Percentiles rank a stretch among this genome's conserved stretches.
phyloP scores from a whole-genome alignment of 23 tunicate genomes.

The Trididemnum nubilum region DNA sequence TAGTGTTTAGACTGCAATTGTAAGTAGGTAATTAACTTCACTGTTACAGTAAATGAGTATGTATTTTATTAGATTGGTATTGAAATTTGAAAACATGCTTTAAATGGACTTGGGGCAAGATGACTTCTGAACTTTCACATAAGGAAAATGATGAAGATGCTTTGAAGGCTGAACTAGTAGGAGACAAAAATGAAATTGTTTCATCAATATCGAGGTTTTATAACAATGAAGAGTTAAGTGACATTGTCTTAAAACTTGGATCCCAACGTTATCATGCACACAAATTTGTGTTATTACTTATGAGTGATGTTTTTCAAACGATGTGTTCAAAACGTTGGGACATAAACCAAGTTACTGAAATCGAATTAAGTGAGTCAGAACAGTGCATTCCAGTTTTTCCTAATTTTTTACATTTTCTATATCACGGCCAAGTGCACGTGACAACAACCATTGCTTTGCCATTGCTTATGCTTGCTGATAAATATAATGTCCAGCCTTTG shows the following conservation, averaged over 20 bases:
- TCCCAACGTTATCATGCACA: conserved; percentile 64
- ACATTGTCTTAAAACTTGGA: conserved; percentile 66
- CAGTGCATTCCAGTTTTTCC: conserved; percentile 89
- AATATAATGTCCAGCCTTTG: conserved; percentile 85
- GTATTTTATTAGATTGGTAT: too few relatives aligned
- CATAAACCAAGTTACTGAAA: conserved; percentile 40
- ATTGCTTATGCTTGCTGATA: conserved; percentile 88
- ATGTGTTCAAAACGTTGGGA: conserved; percentile 95
- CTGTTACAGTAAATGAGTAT: too few relatives aligned
- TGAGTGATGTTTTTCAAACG: conserved; percentile 93
- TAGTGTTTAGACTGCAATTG: too few relatives aligned
- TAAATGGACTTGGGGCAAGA: too few relatives aligned
- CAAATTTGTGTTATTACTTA: conserved; percentile 72
- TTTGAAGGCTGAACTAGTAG: conserved; percentile 26
- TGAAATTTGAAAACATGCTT: not conserved
- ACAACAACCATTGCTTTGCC: conserved; percentile 76
- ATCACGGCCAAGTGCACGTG: conserved; percentile 69
- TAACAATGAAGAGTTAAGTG: conserved; percentile 89
- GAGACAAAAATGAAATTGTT: conserved; percentile 37
- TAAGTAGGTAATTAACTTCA: too few relatives aligned
- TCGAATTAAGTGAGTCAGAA: conserved; percentile 74
- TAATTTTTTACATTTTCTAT: conserved; percentile 64
- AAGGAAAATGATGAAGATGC: conserved; percentile 1
- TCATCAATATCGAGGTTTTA: conserved; percentile 51
- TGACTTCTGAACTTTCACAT: not conserved